Evolutionary conservation across 2,888 invertebrate species (phyloP).

Genomic region (Vesta saturnalis): DNA sequence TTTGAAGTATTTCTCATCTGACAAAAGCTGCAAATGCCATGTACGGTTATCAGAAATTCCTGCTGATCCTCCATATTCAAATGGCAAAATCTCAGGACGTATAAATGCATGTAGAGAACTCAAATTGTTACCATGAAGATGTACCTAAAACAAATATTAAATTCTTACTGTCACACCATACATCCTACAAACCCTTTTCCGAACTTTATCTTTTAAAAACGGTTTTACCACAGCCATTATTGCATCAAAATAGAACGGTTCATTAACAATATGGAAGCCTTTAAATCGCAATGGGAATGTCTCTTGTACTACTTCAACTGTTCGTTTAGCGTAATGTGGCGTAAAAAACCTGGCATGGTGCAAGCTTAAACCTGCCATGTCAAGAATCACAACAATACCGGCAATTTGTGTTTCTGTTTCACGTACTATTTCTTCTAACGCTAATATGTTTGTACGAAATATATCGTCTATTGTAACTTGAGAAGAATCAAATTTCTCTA

Average conservation of each 20-base stretch:
- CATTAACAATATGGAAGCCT: slow-evolving; percentile 63
- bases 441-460: slow-evolving; percentile 65
- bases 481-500: slow-evolving; percentile 63
- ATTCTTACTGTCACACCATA: background rate
- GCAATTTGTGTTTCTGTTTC: slow-evolving; percentile 68
- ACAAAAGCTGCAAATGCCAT: slow-evolving; percentile 59
- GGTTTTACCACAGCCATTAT: slow-evolving; percentile 80
- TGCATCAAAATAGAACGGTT: slow-evolving; percentile 63
- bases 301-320: slow-evolving; percentile 64
- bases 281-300: slow-evolving; percentile 64
- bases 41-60: slow-evolving; percentile 58
- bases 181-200: slow-evolving; percentile 73
- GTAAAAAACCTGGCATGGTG: slow-evolving; percentile 65
- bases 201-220: slow-evolving; percentile 81
- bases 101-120: slow-evolving; percentile 66
- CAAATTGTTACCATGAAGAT: slow-evolving; percentile 67
- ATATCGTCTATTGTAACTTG: slow-evolving; percentile 64
- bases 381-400: slow-evolving; percentile 65
- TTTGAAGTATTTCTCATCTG: slow-evolving; percentile 60
- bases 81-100: slow-evolving; percentile 64
- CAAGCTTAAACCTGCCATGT: slow-evolving; percentile 62
- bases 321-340: slow-evolving; percentile 62
- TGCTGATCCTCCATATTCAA: slow-evolving; percentile 70
- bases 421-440: slow-evolving; percentile 65
- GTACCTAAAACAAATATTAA: slow-evolving; percentile 57